Percentiles rank a stretch among this genome's conserved stretches.
Conservation (phyloP, 2,888 invertebrate species). For the Lepeophtheirus nordmannii region DNA sequence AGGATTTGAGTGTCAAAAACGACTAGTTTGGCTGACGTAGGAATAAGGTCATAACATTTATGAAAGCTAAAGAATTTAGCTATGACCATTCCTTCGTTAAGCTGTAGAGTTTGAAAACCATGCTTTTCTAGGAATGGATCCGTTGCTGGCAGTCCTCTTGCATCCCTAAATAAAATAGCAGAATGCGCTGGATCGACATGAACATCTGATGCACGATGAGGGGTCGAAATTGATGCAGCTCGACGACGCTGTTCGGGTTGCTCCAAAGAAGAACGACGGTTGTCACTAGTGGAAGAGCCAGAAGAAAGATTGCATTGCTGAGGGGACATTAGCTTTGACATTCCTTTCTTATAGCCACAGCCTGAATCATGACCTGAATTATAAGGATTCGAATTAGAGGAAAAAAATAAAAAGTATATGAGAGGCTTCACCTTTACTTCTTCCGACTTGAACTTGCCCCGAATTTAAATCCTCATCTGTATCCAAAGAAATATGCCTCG, state of each 20-base stretch:
- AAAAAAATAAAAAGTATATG: background rate
- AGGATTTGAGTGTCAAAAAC: constrained; percentile 96
- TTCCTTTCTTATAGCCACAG: background rate
- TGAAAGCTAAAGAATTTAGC: constrained; percentile 99
- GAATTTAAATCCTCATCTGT: background rate
- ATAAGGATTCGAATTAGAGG: background rate
- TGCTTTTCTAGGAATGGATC: constrained; percentile 81
- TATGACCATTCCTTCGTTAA: constrained; percentile 51
- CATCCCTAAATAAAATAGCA: constrained; percentile 75
- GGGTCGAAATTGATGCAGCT: constrained; percentile 9
- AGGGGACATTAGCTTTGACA: background rate
- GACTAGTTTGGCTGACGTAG: constrained; percentile 95
- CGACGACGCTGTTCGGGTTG: constrained; percentile 11
- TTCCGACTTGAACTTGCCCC: background rate
- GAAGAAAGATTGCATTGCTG: background rate
- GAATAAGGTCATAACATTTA: constrained; percentile 98
- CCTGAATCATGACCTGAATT: background rate
- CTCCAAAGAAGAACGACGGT: background rate
- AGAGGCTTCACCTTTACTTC: background rate
- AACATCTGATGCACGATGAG: constrained; percentile 41
- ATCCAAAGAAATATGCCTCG: background rate
- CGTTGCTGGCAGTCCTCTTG: constrained; percentile 79
- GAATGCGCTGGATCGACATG: constrained; percentile 72
- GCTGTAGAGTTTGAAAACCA: constrained; percentile 40
- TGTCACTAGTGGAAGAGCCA: background rate